phyloP scores from a whole-genome alignment of 2,888 invertebrate species.

The Cyaniris semiargus region DNA sequence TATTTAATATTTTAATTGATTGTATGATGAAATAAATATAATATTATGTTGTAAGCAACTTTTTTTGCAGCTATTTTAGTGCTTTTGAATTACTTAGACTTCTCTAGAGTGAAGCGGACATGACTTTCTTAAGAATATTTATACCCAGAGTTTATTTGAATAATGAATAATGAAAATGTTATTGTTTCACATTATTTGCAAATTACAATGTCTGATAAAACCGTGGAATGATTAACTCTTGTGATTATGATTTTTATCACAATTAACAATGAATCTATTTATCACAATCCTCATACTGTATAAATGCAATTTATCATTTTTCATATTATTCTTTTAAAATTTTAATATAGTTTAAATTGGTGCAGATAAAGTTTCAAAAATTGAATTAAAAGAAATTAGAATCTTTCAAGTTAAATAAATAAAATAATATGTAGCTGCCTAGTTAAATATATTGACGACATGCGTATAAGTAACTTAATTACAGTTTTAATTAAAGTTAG shows the following conservation, averaged over 20 bases:
- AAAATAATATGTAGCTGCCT: background rate
- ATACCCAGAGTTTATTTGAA: background rate
- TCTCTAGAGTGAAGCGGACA: too few species aligned
- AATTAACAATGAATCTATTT: background rate
- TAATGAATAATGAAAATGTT: slow-evolving; percentile 7
- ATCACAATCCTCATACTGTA: too few species aligned
- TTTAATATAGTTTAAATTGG: too few species aligned
- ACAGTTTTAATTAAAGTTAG: slow-evolving; percentile 4
- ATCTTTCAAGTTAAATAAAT: background rate
- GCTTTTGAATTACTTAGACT: background rate
- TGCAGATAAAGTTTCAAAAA: too few species aligned
- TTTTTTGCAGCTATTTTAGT: too few species aligned
- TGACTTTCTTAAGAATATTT: background rate
- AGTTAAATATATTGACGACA: background rate
- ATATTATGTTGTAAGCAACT: too few species aligned
- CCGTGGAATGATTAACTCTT: slow-evolving; percentile 33
- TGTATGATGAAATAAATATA: too few species aligned
- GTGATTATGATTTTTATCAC: background rate
- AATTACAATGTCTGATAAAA: slow-evolving; percentile 30
- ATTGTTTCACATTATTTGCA: slow-evolving; percentile 26
- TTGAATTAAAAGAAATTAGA: background rate
- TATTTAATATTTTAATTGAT: too few species aligned
- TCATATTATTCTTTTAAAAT: too few species aligned
- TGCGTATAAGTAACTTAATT: background rate
- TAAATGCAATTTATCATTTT: too few species aligned